Evolutionary conservation across 2,888 invertebrate species (phyloP), one percentile per base, ranked within the genome.

Genomic region (Dryadula phaetusa): DNA sequence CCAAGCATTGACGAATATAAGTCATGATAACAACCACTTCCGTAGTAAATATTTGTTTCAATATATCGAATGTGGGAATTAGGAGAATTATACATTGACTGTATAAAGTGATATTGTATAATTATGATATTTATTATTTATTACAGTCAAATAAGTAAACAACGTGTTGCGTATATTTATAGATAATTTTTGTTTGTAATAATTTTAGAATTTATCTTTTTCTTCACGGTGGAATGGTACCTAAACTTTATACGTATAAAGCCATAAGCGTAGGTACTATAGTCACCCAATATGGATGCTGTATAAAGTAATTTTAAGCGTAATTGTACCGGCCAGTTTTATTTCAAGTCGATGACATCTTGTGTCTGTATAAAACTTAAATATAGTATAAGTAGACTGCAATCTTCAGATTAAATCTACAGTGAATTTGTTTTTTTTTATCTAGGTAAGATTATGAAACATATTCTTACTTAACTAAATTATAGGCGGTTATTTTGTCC

Each of bases 41-140:
- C 86, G 79, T 63, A 67, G 76, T 73, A 76, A 85, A 85, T 83
- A 84, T 87, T 85, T 78, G 75, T 75, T 77, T 74, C 72, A 73
- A 72, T 76, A 82, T 76, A 47, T 78, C 70, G 78, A 82, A 77
- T 82, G 87, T 88, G 88, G 80, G 87, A 87, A 84, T 79, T 75
- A 72, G 72, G 76, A 53, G 75, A 74, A 78, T 44, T 60, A 76
- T 77, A 72, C 69, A 72, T 72, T 40, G 40, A 22, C 20, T 10
- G 72, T 71, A 72, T 73, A 72, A 66, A 58, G 2, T 44, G 42
- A 58, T 58, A 58, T 5, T 58, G 28, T 58, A 10, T 42, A 42
- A 25, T 16, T 58, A 42, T 58, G 18, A 58, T 42, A 25, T 58
- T 28, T 16, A 16, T 18, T 58, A 42, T 37, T 54, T 54, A 7